Percentiles rank a stretch among this genome's conserved stretches.
phyloP scores from a whole-genome alignment of 2,113 vertebrate species.

The Neodon shergylaensis region DNA sequence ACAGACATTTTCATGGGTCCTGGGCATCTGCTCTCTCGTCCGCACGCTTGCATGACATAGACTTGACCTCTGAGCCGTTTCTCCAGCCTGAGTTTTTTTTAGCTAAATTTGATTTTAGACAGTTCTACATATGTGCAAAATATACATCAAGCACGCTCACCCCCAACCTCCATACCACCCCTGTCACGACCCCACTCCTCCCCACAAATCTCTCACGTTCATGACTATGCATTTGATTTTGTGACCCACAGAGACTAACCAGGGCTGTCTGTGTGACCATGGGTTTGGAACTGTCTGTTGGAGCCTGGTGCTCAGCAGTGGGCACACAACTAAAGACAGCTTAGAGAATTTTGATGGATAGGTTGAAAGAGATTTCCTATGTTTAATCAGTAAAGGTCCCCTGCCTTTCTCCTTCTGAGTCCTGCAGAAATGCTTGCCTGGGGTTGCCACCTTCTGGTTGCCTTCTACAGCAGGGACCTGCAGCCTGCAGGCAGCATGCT shows the following conservation, averaged over 20 bases:
- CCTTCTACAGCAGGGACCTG: background rate
- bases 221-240: background rate
- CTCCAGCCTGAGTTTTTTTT: background rate
- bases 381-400: background rate
- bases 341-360: background rate
- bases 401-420: background rate
- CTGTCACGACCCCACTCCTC: too few relatives aligned
- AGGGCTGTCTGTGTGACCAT: background rate
- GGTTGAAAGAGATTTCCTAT: background rate
- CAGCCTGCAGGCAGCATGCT: background rate
- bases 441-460: background rate
- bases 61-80: background rate
- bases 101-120: background rate
- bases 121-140: background rate
- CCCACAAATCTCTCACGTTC: background rate
- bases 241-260: background rate
- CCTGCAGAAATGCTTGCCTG: background rate
- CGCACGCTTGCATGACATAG: background rate
- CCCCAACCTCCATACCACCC: background rate
- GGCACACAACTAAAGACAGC: background rate
- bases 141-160: background rate
- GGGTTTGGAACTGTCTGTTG: background rate
- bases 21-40: background rate
- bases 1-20: background rate
- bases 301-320: background rate